Base-by-base conservation (phyloP, 2,888 invertebrate genomes). In the Drosophila limbata region DNA sequence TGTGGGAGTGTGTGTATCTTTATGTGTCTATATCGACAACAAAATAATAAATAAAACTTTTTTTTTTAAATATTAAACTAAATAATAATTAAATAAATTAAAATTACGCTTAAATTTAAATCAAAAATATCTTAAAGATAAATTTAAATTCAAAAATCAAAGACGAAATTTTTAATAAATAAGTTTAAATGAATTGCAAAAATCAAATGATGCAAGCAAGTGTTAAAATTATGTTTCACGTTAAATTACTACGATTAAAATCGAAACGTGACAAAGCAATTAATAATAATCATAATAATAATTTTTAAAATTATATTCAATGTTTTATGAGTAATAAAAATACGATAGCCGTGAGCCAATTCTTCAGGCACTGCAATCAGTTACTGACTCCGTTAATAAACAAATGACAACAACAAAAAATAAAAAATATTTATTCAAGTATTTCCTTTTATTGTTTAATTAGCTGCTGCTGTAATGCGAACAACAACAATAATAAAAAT, bases 401-500 rank as follows among this genome's bases (percentile, higher is more conserved):
- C 33, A 60, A 48, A 53, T 19, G 10, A 42, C 21, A 21, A 21
- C 21, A 21, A 21, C 21, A 21, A 21, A 21, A 21, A 60, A 45
- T 9, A 31, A 19, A 25, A 10, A 39, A 66, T 28, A 62, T 61
- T 63, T 55, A 62, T 48, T 37, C 42, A 50, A 55, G 15, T 17
- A 51, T 66, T 68, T 37, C 15, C 13, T 37, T 77, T 68, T 15
- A 11, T 61, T 71, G 67, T 77, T 84, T 67, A 73, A 73, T 71
- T 71, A 86, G 87, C 73, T 66, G 62, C 73, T 66, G 62, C 31
- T 57, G 56, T 39, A 61, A 57, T 5, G 67, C 42, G 19, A 57
- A 31, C 35, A 42, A 67, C 21, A 47, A 44, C 21, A 62, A 62
- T 33, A 66, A 48, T 17, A 61, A 84, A 85, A 70, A 88, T 83